Evolutionary conservation across 2,888 invertebrate genomes (phyloP).

Genomic region (Cephalotes varians): DNA sequence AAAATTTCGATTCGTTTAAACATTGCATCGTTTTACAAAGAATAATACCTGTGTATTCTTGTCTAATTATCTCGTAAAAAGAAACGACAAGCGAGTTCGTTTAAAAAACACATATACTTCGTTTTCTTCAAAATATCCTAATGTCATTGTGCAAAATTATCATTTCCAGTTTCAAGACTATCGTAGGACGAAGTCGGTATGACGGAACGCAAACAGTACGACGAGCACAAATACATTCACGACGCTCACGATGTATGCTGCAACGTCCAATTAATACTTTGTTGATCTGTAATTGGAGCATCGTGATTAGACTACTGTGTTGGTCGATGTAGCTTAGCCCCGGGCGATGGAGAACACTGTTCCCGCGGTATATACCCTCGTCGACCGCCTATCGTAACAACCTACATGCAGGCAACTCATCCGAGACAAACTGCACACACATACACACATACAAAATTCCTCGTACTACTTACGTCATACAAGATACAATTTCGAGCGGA

Average conservation of each 20-base stretch:
- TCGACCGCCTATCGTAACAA: conserved; percentile 56
- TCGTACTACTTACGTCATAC: conserved; percentile 53
- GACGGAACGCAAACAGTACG: conserved; percentile 24
- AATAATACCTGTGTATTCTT: not conserved
- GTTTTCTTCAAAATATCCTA: not conserved
- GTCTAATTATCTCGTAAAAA: not conserved
- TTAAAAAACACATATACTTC: not conserved
- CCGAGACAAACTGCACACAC: conserved; percentile 61
- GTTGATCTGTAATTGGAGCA: conserved; percentile 61
- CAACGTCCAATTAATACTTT: conserved; percentile 62
- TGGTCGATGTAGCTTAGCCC: conserved; percentile 39
- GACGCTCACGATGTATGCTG: conserved; percentile 24
- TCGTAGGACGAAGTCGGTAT: not conserved
- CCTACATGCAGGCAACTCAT: conserved; percentile 58
- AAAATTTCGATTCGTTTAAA: not conserved
- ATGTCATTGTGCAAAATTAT: not conserved
- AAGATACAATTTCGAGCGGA: conserved; percentile 42
- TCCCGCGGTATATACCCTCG: conserved; percentile 33
- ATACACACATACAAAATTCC: too few species aligned
- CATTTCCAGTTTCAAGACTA: conserved; percentile 12
- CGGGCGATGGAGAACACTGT: conserved; percentile 34
- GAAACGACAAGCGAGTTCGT: not conserved
- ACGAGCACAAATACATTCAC: conserved; percentile 23
- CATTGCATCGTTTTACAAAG: not conserved
- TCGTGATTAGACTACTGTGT: conserved; percentile 58